Percentiles rank a stretch among this genome's conserved stretches.
Conservation (phyloP, 2,888 invertebrate species). For the Megalurothrips usitatus region DNA sequence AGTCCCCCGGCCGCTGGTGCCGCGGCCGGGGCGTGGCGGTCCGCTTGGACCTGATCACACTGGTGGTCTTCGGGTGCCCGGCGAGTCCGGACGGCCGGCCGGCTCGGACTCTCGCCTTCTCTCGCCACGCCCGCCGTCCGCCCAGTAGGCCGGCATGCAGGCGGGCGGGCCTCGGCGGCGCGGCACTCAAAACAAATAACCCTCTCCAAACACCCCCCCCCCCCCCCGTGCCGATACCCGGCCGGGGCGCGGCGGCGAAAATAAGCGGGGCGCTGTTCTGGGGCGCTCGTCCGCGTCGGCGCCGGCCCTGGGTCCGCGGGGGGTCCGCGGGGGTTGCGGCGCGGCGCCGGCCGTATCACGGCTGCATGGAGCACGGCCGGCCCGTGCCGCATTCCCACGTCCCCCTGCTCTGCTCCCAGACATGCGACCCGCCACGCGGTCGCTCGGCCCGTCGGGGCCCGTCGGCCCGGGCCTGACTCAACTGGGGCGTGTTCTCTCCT, state of each 20-base stretch:
- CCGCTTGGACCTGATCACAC: conserved; percentile 34
- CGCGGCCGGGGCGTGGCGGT: conserved; percentile 29
- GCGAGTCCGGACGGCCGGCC: conserved; percentile 33
- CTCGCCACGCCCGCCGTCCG: background rate
- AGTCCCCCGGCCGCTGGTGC: background rate
- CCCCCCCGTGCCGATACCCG: background rate
- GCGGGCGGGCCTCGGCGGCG: conserved; percentile 28
- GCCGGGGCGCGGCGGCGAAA: background rate
- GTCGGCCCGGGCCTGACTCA: conserved; percentile 1
- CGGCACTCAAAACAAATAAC: conserved; percentile 20
- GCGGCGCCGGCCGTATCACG: conserved; percentile 45
- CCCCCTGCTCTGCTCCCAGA: background rate
- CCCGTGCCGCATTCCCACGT: conserved; percentile 10
- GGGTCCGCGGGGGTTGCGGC: conserved; percentile 52
- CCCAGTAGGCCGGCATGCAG: background rate
- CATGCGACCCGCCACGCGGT: background rate
- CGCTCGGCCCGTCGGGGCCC: too few relatives aligned
- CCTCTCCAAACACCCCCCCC: background rate
- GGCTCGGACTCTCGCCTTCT: conserved; percentile 1
- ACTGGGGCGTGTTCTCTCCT: conserved; percentile 15
- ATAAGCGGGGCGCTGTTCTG: conserved; percentile 24
- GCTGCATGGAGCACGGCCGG: conserved; percentile 29
- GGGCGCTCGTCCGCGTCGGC: conserved; percentile 29
- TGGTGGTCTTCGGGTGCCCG: conserved; percentile 15
- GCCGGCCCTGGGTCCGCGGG: conserved; percentile 45